phyloP scores from a whole-genome alignment of 30 jellyfish, hydroid and myxozoan genomes.

The Mastigias papua region DNA sequence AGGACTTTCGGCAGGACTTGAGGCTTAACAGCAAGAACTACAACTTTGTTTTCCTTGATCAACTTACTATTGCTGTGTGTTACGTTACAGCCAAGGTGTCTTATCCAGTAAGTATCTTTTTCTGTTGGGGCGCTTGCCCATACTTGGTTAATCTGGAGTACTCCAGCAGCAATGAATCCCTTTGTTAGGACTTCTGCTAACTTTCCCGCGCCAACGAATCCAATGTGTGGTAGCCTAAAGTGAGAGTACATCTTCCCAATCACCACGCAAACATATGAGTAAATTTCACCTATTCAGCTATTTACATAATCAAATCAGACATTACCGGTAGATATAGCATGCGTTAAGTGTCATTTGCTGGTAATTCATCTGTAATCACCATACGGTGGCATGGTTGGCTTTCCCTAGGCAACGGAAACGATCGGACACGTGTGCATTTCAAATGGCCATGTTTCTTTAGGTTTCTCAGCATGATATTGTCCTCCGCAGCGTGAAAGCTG shows the following conservation, averaged over 20 bases:
- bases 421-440: constrained; percentile 13
- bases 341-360: background rate
- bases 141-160: constrained; percentile 86
- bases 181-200: constrained; percentile 97
- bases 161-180: constrained; percentile 98
- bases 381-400: background rate
- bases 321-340: background rate
- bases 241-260: constrained; percentile 79
- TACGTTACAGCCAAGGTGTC: constrained; percentile 86
- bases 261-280: background rate
- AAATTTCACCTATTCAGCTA: background rate
- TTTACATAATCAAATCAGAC: background rate
- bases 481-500: constrained; percentile 19
- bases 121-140: constrained; percentile 99
- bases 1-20: constrained; percentile 91
- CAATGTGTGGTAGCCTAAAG: constrained; percentile 83
- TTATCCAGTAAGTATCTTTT: constrained; percentile 78
- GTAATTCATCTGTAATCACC: background rate
- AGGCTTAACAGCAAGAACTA: constrained; percentile 97
- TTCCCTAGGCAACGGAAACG: constrained; percentile 47
- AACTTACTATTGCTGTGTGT: constrained; percentile 82
- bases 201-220: constrained; percentile 98
- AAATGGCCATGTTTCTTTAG: background rate
- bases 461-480: background rate
- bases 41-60: constrained; percentile 80